A percentile compares a stretch with the other conserved stretches of the same genome.
Conservation (phyloP, 2,113 vertebrate genomes). For the Cranoglanis bouderius region DNA sequence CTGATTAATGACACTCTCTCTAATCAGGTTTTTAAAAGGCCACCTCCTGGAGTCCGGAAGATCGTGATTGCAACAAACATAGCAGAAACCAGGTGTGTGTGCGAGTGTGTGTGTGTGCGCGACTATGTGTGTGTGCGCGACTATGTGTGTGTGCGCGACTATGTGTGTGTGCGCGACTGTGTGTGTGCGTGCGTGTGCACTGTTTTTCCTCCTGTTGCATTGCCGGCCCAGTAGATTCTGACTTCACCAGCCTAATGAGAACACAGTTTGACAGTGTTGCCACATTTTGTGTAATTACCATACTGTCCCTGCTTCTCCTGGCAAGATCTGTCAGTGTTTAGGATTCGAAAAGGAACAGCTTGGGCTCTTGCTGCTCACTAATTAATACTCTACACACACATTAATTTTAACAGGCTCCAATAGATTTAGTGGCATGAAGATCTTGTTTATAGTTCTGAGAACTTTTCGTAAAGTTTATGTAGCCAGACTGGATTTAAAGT, state of each 20-base stretch:
- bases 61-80: constrained; percentile 99
- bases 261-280: background rate
- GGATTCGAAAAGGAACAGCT: constrained; percentile 14
- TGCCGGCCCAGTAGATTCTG: background rate
- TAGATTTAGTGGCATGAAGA: no score
- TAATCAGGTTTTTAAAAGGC: constrained; percentile 92
- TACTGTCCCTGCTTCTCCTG: constrained; percentile 43
- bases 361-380: constrained; percentile 1
- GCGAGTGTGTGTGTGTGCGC: background rate
- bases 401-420: background rate
- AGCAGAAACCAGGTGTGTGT: constrained; percentile 91
- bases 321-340: constrained; percentile 44
- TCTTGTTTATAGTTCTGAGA: background rate
- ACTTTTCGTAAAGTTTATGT: background rate
- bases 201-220: background rate
- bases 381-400: constrained; percentile 22
- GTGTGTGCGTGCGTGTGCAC: background rate
- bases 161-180: background rate
- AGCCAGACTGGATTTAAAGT: no score
- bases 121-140: background rate
- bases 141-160: no score
- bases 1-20: constrained; percentile 43
- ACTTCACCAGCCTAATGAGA: background rate
- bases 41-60: constrained; percentile 92
- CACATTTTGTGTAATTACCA: constrained; percentile 54